Percentiles rank a stretch among this genome's conserved stretches.
phyloP scores from a whole-genome alignment of 2,113 vertebrate species.

The Euleptes europaea region DNA sequence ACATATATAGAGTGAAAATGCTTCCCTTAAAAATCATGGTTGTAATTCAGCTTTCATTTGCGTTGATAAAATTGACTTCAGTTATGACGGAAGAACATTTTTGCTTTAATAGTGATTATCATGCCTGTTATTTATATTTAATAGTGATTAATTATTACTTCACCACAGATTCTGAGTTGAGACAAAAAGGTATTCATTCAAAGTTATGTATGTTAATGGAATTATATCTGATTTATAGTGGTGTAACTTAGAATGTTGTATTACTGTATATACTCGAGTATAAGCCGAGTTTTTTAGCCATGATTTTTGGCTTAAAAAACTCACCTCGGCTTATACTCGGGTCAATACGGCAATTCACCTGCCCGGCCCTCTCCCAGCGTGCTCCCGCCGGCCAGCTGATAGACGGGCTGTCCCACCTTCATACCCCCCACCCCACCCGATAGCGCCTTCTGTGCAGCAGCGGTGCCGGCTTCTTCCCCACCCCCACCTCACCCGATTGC shows the following conservation, averaged over 20 bases:
- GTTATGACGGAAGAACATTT: background rate
- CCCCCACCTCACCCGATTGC: too few relatives aligned
- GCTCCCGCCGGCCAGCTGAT: too few relatives aligned
- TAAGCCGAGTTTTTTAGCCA: too few relatives aligned
- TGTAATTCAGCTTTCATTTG: slow-evolving; percentile 45
- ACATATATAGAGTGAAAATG: slow-evolving; percentile 1
- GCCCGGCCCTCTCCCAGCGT: too few relatives aligned
- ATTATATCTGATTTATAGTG: background rate
- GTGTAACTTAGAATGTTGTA: background rate
- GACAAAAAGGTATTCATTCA: background rate
- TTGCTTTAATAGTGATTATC: background rate
- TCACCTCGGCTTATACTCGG: too few relatives aligned
- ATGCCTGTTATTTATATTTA: background rate
- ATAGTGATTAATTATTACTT: background rate
- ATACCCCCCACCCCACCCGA: too few relatives aligned
- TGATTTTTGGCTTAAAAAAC: too few relatives aligned
- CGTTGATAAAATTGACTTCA: background rate
- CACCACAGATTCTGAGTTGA: background rate
- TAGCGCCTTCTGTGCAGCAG: too few relatives aligned
- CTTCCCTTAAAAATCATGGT: slow-evolving; percentile 20
- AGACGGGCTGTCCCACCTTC: too few relatives aligned
- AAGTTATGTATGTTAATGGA: background rate
- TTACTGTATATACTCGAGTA: too few relatives aligned
- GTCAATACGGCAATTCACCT: too few relatives aligned
- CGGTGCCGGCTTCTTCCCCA: too few relatives aligned